Evolutionary conservation across 2,113 vertebrate species (phyloP).

Genomic region (Clarias magur): DNA sequence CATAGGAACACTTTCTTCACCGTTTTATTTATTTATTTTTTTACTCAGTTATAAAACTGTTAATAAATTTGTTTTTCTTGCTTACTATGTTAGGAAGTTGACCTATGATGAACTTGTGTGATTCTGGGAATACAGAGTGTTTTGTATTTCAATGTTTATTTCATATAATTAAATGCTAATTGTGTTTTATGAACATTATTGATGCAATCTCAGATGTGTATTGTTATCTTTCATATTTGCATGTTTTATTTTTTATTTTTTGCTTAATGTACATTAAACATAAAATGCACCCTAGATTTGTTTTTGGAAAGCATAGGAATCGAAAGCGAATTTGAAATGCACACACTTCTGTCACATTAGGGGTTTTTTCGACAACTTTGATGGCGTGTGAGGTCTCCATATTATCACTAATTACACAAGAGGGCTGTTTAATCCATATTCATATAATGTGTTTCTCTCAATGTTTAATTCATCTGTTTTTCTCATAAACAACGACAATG

Average conservation of each 20-base stretch:
- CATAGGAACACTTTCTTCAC: conserved; percentile 57
- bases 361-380: conserved; percentile 42
- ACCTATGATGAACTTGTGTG: not conserved
- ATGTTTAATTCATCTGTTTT: conserved; percentile 75
- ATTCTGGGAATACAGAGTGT: not conserved
- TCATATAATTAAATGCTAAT: conserved; percentile 14
- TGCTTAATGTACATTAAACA: not conserved
- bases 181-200: not conserved
- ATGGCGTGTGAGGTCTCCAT: conserved; percentile 44
- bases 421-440: conserved; percentile 52
- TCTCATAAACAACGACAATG: conserved; percentile 66
- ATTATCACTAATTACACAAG: conserved; percentile 52
- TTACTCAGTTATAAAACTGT: not conserved
- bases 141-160: not conserved
- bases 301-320: not conserved
- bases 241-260: conserved; percentile 1
- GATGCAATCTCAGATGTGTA: not conserved
- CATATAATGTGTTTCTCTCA: conserved; percentile 49
- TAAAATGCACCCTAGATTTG: not conserved
- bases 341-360: conserved; percentile 49
- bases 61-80: not conserved
- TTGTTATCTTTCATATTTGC: not conserved
- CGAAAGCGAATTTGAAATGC: not conserved
- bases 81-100: not conserved
- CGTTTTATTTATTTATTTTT: not conserved